A percentile compares a stretch with the other conserved stretches of the same genome.
Conservation (phyloP, 2,113 vertebrate species). For the Heloderma charlesbogerti region DNA sequence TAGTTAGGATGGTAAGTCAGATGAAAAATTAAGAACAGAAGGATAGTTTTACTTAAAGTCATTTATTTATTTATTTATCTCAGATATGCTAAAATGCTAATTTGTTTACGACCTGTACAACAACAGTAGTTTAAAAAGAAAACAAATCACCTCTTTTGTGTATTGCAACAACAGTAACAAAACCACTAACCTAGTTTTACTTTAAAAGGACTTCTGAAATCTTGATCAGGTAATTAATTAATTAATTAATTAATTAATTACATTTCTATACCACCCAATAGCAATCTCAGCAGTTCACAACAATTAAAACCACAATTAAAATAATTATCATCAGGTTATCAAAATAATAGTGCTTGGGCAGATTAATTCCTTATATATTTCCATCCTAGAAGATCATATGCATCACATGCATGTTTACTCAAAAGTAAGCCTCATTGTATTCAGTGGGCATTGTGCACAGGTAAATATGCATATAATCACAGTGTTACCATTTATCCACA, state of each 20-base stretch:
- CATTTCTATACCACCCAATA: no score
- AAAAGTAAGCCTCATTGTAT: background rate
- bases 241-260: no score
- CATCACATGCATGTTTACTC: background rate
- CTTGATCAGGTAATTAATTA: background rate
- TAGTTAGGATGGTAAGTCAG: background rate
- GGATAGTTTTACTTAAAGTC: slow-evolving; percentile 1
- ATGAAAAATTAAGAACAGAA: background rate
- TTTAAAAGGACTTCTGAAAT: background rate
- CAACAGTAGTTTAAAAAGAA: slow-evolving; percentile 29
- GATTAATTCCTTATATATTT: slow-evolving; percentile 74
- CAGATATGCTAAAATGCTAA: slow-evolving; percentile 4
- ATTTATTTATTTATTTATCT: no score
- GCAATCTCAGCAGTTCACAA: no score
- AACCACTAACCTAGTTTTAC: background rate
- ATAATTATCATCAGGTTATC: background rate
- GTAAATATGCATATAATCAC: background rate
- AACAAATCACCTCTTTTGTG: slow-evolving; percentile 4
- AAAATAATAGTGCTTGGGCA: slow-evolving; percentile 24
- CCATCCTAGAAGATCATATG: slow-evolving; percentile 62
- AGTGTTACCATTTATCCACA: slow-evolving; percentile 71
- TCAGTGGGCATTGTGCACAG: background rate
- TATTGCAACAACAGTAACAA: background rate
- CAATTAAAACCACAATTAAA: no score
- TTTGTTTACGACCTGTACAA: background rate